Conservation (phyloP, 2,888 invertebrate species). For the Ethmia dodecea region DNA sequence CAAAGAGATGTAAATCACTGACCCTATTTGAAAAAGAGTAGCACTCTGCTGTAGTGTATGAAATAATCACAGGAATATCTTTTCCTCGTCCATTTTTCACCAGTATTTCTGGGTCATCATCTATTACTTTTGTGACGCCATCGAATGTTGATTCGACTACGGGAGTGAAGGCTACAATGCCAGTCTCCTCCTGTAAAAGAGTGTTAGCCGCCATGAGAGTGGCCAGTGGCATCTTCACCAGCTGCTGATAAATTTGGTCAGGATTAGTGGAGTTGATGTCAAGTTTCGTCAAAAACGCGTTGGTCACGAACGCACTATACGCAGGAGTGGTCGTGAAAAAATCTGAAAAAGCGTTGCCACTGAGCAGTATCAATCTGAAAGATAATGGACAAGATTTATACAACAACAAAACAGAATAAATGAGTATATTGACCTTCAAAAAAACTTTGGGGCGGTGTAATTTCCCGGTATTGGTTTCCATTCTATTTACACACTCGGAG, state of each 20-base stretch:
- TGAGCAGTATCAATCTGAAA: slow-evolving; percentile 58
- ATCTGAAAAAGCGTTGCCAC: slow-evolving; percentile 43
- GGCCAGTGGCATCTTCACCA: slow-evolving; percentile 41
- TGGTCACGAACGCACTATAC: slow-evolving; percentile 36
- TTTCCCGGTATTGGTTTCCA: too few relatives aligned
- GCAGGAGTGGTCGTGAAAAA: slow-evolving; percentile 46
- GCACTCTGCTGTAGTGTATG: slow-evolving; percentile 54
- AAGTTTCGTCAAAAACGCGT: slow-evolving; percentile 51
- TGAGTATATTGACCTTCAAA: too few relatives aligned
- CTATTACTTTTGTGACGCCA: slow-evolving; percentile 47
- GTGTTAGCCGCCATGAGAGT: slow-evolving; percentile 42
- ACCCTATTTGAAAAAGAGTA: slow-evolving; percentile 46
- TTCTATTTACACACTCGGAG: too few relatives aligned
- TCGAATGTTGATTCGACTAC: slow-evolving; percentile 46
- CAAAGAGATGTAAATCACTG: slow-evolving; percentile 31
- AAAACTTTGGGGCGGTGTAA: too few relatives aligned
- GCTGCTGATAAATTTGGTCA: slow-evolving; percentile 39
- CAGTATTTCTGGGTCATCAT: slow-evolving; percentile 48
- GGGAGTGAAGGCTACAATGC: slow-evolving; percentile 48
- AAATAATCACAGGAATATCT: slow-evolving; percentile 50
- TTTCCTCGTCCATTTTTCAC: slow-evolving; percentile 42
- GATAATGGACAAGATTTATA: too few relatives aligned
- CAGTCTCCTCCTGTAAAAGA: slow-evolving; percentile 36
- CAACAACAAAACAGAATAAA: too few relatives aligned
- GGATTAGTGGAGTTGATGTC: slow-evolving; percentile 50